Base-by-base conservation (phyloP, 2,113 vertebrate species). In the Pterocles burchelli region DNA sequence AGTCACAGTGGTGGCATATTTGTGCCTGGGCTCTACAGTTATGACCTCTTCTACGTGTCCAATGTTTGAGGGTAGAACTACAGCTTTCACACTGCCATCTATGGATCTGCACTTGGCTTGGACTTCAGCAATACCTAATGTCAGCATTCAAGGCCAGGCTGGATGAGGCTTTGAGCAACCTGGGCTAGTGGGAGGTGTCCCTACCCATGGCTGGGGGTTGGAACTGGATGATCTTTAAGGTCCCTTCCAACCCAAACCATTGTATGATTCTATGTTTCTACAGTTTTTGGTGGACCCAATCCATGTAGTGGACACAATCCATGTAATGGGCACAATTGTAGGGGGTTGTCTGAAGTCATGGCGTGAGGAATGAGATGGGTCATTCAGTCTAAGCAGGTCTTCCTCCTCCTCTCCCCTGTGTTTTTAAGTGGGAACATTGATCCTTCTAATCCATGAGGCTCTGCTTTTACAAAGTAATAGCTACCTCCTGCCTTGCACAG, bases 41-140 rank as follows among this genome's bases (percentile, higher is more conserved):
- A 41, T 9, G 3, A 14, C 43, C 61, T 89, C 24, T 4, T 59
- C 31, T 63, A 4, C 0, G 0, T 29, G 26, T 48, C 73, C 71
- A 85, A 0, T 33, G 11, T 94, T 82, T 82, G 62, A 59, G 67
- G 70, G 66, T 34, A 73, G 26, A 94, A 36, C n/a, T 70, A 13
- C 7, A 9, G 77, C 76, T 91, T 91, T 85, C 74, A 33, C 29
- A 4, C 31, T 61, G 66, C 58, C 85, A 91, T 92, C 94, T 85
- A 65, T 29, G 61, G 24, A n/a, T 41, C 61, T 75, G 36, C 45
- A 34, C 73, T 76, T 92, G 74, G 74, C 73, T 84, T 68, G 57
- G 91, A 43, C 65, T 89, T 79, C 73, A 78, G 66, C 75, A 88
- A 4, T 62, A 70, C 45, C 82, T 66, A 41, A 83, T 90, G 75